Evolutionary conservation across 2,113 vertebrate genomes (phyloP), one percentile per base, ranked within the genome.

Genomic region (Bos taurus): DNA sequence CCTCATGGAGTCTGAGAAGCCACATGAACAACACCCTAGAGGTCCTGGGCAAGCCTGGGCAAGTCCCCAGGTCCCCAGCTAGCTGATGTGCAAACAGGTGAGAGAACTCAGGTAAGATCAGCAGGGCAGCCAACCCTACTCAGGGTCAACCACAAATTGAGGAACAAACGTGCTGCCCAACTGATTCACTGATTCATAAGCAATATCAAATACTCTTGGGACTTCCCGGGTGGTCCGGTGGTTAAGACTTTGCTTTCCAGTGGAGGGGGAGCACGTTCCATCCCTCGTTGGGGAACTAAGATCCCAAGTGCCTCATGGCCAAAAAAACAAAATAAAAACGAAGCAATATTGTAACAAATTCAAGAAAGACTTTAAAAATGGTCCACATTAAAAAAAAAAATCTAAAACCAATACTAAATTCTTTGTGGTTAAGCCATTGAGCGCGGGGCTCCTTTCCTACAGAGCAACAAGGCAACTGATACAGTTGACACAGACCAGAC

Each of bases 221-320:
- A 26, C 40, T 43, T 77, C 12, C 40, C 6, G 7, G 71, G 21
- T 14, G 67, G n/a, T 74, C 67, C 5, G 2, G 67, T 23, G 23
- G 23, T 77, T 77, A 26, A 26, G 23, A 26, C 71, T 74, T 74
- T 25, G 71, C 71, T 77, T 43, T 25, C 36, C 71, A 74, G 14
- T 43, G 71, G 23, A 77, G 71, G 71, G 71, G 23, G 23, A 26
- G 3, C 40, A 43, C 6, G 1, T 77, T 77, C 40, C 36, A 77
- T 43, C 71, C 40, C 12, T 43, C 1, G 0, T 77, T 0, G 0
- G 40, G 71, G 40, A 77, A 43, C 40, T 7, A 26, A 25, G 71
- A 43, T 43, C 36, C 40, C 23, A 26, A 6, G 2, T 15, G 40
- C 40, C 40, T 77, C 2, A 0, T 15, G 23, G 40, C 40, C 40